Percentiles rank a stretch among this genome's conserved stretches.
These are phyloP conservation scores for Crotalus helleri DNA, from an alignment of 2,113 vertebrate species.

Conservation along the genomic window DNA sequence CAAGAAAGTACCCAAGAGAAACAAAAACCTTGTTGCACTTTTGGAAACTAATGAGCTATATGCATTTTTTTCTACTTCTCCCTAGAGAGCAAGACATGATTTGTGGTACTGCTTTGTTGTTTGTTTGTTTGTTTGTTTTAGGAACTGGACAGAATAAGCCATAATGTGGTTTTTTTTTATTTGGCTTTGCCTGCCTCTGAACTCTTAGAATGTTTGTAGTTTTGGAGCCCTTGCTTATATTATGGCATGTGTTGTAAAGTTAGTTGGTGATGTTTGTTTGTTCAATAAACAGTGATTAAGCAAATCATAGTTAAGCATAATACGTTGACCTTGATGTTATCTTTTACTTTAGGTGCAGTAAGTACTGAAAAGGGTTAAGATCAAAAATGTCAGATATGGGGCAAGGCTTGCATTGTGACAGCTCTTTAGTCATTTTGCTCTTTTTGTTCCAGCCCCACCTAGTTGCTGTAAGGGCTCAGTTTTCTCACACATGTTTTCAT, in stretches of 20 bases:
- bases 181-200: background rate
- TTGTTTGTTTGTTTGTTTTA: background rate
- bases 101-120: background rate
- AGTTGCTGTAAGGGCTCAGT: background rate
- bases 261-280: background rate
- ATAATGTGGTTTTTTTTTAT: background rate
- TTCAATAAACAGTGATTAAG: background rate
- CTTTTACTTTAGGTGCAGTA: background rate
- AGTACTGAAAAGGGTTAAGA: background rate
- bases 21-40: background rate
- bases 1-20: background rate
- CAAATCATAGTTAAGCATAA: background rate
- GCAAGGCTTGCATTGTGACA: background rate
- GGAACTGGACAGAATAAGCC: background rate
- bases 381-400: background rate
- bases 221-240: background rate
- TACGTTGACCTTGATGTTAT: background rate
- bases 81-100: background rate
- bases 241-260: background rate
- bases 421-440: background rate
- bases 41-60: background rate
- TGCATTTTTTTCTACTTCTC: background rate
- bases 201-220: background rate
- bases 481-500: background rate
- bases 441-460: background rate